These are phyloP conservation scores for Buphagus erythrorhynchus DNA, from an alignment of 2,797 vertebrate species.

Conservation along the genomic window DNA sequence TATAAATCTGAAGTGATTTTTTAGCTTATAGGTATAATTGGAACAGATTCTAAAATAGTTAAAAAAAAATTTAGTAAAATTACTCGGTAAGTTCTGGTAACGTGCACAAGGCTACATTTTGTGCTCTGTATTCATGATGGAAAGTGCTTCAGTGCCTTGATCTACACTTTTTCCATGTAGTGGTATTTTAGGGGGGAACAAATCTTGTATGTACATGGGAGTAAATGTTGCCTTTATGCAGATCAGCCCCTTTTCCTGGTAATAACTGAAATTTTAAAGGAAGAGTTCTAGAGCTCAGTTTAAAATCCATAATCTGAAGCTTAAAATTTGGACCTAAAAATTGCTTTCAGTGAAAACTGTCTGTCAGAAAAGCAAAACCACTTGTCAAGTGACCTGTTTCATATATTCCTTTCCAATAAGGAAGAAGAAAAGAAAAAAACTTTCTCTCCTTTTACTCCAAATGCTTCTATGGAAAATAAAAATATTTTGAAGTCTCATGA, in stretches of 20 bases:
- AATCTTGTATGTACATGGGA: not conserved
- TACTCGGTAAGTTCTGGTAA: not conserved
- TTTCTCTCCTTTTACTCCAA: not conserved
- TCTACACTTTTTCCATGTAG: not conserved
- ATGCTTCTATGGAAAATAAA: not conserved
- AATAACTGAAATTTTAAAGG: not conserved
- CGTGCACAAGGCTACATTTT: not conserved
- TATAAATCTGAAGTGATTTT: not conserved
- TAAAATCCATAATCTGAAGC: not conserved
- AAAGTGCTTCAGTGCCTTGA: rapidly evolving
- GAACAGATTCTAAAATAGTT: not conserved
- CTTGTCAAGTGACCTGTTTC: not conserved
- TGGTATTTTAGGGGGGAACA: not conserved
- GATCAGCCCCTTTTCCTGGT: not conserved
- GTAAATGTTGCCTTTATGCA: not conserved
- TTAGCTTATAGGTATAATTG: not conserved
- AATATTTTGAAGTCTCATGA: not conserved
- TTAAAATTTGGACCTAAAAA: not conserved
- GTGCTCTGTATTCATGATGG: not conserved
- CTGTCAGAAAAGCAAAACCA: not conserved
- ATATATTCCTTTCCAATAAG: not conserved
- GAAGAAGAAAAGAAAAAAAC: not conserved
- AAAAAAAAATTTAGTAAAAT: not conserved
- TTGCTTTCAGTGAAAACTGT: not conserved
- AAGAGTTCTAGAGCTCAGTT: not conserved